These are phyloP conservation scores for Otis tarda DNA, from an alignment of 2,113 vertebrate species.

Conservation along the genomic window DNA sequence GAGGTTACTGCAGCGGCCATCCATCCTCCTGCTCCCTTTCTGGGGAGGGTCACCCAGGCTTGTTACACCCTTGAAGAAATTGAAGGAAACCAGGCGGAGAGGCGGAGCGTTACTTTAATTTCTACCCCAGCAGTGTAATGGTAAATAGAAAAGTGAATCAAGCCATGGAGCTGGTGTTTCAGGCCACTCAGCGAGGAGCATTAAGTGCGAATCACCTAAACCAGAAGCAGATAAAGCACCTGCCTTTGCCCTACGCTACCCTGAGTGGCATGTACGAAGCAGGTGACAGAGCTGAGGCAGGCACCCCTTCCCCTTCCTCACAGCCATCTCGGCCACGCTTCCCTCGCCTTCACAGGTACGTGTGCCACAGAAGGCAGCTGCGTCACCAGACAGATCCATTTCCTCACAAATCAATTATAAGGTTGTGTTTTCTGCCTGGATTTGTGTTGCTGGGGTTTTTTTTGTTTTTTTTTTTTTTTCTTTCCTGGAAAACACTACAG, in stretches of 20 bases:
- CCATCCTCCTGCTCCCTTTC: neutral
- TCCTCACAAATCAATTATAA: neutral
- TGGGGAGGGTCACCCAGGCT: neutral
- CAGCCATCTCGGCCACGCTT: accelerated
- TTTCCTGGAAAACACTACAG: neutral
- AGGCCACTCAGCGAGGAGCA: neutral
- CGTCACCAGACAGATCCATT: neutral
- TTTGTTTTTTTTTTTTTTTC: too few relatives aligned
- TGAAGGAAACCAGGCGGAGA: neutral
- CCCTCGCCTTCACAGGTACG: accelerated
- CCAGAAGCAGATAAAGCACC: neutral
- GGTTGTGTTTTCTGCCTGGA: neutral
- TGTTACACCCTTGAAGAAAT: neutral
- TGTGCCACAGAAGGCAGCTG: neutral
- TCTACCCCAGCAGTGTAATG: neutral
- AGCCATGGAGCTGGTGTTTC: neutral
- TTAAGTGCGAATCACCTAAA: neutral
- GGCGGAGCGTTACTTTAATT: neutral
- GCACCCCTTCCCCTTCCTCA: neutral
- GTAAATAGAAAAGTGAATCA: neutral
- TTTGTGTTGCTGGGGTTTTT: neutral
- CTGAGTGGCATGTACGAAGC: too few relatives aligned
- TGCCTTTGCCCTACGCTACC: neutral
- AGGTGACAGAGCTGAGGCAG: neutral
- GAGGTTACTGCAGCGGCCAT: accelerated